Base-by-base conservation (phyloP, 23 tunicate species). In the Botrylloides violaceus region DNA sequence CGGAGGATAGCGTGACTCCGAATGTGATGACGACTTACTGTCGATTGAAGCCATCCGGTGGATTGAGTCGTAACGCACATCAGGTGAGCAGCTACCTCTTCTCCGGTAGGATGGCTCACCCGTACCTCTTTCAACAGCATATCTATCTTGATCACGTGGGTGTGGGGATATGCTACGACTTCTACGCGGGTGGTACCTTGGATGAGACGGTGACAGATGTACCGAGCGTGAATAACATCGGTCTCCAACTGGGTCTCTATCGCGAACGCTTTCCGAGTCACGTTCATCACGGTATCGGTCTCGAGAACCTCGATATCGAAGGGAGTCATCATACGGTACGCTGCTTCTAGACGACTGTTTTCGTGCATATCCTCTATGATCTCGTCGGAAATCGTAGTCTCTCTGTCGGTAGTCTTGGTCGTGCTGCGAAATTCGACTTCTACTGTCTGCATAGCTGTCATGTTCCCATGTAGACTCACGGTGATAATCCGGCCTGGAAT, bases 91-190 rank as follows among this genome's bases (percentile, higher is more conserved):
- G 26, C 48, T 72, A 12, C 77, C 65, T 29, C 65, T 24, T 72
- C 77, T 72, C 12, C 65, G 77, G 29, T n/a, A 72, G 19, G 76
- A 48, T 9, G 76, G 18, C 0, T 66, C 72, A 18, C 33, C 31
- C 32, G 33, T 2, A 19, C 22, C 29, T 27, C 77, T 55, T 0
- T 57, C 65, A 6, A 27, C n/a, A 7, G 36, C 50, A 9, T 55
- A 2, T 20, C 29, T 32, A 26, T 72, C 77, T n/a, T 65, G 34
- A 23, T 68, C 74, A 23, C 74, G 56, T 21, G 81, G 34, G 28
- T 82, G 34, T 3, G 95, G 95, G 55, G 95, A 87, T 9, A 66
- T 71, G 53, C 95, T 87, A 4, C 95, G 82, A 65, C 95, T 87
- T 28, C 95, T 73, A 3, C 86, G 74, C 2, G 61, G 57, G 34